Evolutionary conservation across 2,797 vertebrate species (phyloP).

Genomic region (Peromyscus nudipes): DNA sequence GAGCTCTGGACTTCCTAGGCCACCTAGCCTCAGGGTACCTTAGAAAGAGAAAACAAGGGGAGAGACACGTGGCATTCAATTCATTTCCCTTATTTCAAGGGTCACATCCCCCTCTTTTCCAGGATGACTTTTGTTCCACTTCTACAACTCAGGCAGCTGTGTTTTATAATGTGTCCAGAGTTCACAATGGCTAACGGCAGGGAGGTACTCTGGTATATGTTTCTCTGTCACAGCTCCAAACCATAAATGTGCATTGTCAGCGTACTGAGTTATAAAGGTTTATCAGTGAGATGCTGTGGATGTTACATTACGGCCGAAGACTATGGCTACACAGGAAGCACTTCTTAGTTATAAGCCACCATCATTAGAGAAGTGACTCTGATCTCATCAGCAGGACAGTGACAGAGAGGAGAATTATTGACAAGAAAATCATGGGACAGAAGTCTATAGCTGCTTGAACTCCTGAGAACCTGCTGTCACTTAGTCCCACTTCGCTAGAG

Average conservation of each 20-base stretch:
- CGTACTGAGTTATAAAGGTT: slow-evolving; percentile 40
- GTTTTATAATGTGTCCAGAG: slow-evolving; percentile 51
- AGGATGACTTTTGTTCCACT: neutral
- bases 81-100: neutral
- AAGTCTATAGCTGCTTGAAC: slow-evolving; percentile 87
- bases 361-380: slow-evolving; percentile 51
- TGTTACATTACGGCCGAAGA: neutral
- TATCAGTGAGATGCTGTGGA: slow-evolving; percentile 21
- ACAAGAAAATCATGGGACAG: slow-evolving; percentile 49
- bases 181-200: neutral
- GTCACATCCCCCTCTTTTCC: neutral
- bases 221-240: slow-evolving; percentile 40
- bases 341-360: slow-evolving; percentile 42
- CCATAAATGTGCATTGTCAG: neutral
- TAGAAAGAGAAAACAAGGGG: neutral
- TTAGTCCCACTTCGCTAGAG: slow-evolving; percentile 76
- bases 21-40: neutral
- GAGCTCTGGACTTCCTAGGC: neutral
- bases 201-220: neutral
- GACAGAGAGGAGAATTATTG: slow-evolving; percentile 77
- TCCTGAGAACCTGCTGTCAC: slow-evolving; percentile 79
- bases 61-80: neutral
- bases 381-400: slow-evolving; percentile 79
- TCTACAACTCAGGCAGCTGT: neutral
- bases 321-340: neutral